Evolutionary conservation across 2,888 invertebrate species (phyloP).

Genomic region (Plagodis dolabraria): DNA sequence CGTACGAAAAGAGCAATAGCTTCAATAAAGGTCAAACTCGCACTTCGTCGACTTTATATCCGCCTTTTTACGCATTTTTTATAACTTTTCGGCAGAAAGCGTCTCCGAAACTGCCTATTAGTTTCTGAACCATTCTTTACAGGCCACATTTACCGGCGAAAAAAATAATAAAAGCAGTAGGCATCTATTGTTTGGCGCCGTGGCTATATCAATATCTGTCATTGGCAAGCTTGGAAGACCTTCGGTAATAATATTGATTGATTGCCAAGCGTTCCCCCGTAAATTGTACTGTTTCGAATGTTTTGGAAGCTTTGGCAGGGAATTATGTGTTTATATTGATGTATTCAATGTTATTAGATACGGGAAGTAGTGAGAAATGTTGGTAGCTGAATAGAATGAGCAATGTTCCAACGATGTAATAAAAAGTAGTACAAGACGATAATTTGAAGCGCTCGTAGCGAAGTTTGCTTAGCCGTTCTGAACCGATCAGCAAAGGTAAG

Average conservation of each 20-base stretch:
- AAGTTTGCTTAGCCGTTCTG: too few relatives aligned
- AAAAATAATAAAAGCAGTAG: slow-evolving; percentile 11
- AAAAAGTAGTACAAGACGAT: too few relatives aligned
- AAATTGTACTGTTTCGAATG: slow-evolving; percentile 28
- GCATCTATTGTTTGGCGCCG: slow-evolving; percentile 19
- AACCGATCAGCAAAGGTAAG: too few relatives aligned
- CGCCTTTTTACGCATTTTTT: slow-evolving; percentile 22
- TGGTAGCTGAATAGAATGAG: too few relatives aligned
- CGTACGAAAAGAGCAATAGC: background rate
- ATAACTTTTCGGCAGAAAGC: slow-evolving; percentile 16
- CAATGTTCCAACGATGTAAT: too few relatives aligned
- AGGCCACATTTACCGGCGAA: slow-evolving; percentile 3
- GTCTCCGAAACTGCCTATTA: slow-evolving; percentile 17
- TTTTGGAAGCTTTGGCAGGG: slow-evolving; percentile 8
- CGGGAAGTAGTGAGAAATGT: too few relatives aligned
- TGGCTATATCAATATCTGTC: slow-evolving; percentile 25
- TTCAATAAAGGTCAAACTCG: slow-evolving; percentile 10
- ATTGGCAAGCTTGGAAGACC: slow-evolving; percentile 21
- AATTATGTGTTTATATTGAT: slow-evolving; percentile 14
- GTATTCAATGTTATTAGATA: background rate
- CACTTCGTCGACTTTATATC: slow-evolving; percentile 21
- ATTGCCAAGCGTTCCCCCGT: slow-evolving; percentile 23
- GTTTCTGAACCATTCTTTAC: slow-evolving; percentile 12
- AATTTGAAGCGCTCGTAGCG: too few relatives aligned
- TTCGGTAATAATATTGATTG: slow-evolving; percentile 37